Evolutionary conservation across 30 jellyfish, hydroid and myxozoan species (phyloP).

Genomic region (Phacellophora camtschatica): DNA sequence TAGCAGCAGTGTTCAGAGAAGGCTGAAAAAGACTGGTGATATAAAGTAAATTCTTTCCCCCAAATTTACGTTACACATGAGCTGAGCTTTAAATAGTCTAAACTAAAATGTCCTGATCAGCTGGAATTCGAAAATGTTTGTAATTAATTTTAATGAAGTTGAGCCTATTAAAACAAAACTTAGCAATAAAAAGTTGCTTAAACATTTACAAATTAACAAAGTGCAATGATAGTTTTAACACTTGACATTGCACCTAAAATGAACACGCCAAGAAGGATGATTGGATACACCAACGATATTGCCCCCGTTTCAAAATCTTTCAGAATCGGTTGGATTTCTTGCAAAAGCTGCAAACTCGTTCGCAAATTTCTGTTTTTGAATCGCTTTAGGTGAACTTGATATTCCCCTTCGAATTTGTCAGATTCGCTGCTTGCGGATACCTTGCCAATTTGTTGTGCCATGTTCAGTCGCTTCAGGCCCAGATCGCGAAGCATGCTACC

Average conservation of each 20-base stretch:
- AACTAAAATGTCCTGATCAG: too few relatives aligned
- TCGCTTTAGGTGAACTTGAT: constrained; percentile 48
- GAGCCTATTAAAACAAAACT: too few relatives aligned
- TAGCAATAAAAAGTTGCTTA: too few relatives aligned
- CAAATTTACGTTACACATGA: too few relatives aligned
- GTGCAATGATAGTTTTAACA: background rate
- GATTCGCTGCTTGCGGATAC: background rate
- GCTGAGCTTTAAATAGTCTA: too few relatives aligned
- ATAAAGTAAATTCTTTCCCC: too few relatives aligned
- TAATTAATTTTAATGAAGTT: too few relatives aligned
- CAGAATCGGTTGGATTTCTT: constrained; percentile 20
- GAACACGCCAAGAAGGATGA: background rate
- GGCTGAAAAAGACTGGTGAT: too few relatives aligned
- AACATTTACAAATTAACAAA: background rate
- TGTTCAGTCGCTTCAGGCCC: constrained; percentile 9
- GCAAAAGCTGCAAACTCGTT: constrained; percentile 38
- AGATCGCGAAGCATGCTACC: background rate
- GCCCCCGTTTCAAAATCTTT: constrained; percentile 18
- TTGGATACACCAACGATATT: background rate
- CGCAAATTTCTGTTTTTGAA: constrained; percentile 42
- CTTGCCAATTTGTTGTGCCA: constrained; percentile 11
- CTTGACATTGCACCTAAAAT: constrained; percentile 15
- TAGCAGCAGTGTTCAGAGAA: too few relatives aligned
- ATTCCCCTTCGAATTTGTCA: constrained; percentile 56
- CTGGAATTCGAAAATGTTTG: too few relatives aligned